A percentile compares a stretch with the other conserved stretches of the same genome.
Conservation (phyloP, 1,140 invertebrate species). For the Bradynema listronoti region DNA sequence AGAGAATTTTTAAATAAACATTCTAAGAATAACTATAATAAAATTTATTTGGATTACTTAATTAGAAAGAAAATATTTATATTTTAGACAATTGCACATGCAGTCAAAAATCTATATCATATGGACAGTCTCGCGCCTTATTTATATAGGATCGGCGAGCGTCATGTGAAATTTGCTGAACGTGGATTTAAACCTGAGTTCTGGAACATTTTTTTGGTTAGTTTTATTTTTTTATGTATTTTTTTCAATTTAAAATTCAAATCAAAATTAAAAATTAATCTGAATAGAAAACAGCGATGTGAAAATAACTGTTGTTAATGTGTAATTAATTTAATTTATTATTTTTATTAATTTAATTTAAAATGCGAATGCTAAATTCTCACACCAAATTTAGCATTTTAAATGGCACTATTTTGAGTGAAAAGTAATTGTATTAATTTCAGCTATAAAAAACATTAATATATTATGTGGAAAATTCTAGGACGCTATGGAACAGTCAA, state of each 20-base stretch:
- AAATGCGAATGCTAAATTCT: no score
- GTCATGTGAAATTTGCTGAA: slow-evolving; percentile 50
- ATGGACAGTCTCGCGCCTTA: slow-evolving; percentile 46
- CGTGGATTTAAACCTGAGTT: slow-evolving; percentile 55
- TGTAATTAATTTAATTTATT: slow-evolving; percentile 4
- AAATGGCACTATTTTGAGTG: no score
- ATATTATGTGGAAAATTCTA: no score
- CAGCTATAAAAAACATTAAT: background rate
- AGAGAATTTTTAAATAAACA: slow-evolving; percentile 13
- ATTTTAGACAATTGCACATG: slow-evolving; percentile 48
- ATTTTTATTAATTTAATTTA: slow-evolving; percentile 3
- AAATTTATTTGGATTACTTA: no score
- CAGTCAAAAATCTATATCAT: slow-evolving; percentile 57
- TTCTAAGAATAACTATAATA: no score
- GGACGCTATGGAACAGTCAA: slow-evolving; percentile 51
- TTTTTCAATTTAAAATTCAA: slow-evolving; percentile 2
- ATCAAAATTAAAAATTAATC: background rate
- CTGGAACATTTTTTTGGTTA: slow-evolving; percentile 54
- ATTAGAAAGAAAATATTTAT: no score
- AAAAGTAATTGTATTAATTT: no score
- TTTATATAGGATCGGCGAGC: slow-evolving; percentile 44
- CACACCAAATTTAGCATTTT: no score
- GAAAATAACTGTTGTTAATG: background rate
- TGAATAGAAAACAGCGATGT: background rate
- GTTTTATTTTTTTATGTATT: background rate